Conservation (phyloP, 2,113 vertebrate genomes). For the Oenanthe oenanthe region DNA sequence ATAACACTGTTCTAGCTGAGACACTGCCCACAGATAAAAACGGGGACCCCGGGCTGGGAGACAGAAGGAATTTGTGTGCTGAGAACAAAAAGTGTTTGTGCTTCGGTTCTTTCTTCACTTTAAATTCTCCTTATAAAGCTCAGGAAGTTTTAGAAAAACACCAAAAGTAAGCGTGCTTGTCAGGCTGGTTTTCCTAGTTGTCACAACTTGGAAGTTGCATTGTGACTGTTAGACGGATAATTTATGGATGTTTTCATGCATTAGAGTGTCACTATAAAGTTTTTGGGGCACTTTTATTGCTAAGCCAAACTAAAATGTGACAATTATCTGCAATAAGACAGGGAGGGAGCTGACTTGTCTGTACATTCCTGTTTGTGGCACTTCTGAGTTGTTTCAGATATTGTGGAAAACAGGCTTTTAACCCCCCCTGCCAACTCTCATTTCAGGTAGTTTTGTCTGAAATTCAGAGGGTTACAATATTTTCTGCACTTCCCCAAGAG, state of each 20-base stretch:
- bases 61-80: slow-evolving; percentile 1
- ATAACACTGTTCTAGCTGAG: neutral
- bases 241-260: slow-evolving; percentile 48
- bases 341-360: neutral
- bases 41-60: neutral
- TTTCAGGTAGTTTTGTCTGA: neutral
- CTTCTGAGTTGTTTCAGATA: neutral
- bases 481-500: neutral
- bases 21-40: neutral
- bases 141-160: slow-evolving; percentile 48
- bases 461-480: neutral
- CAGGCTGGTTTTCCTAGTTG: slow-evolving; percentile 66
- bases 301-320: neutral
- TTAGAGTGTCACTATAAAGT: neutral
- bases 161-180: slow-evolving; percentile 26
- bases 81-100: slow-evolving; percentile 26
- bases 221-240: slow-evolving; percentile 23
- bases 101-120: slow-evolving; percentile 1
- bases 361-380: neutral
- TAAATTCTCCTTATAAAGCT: slow-evolving; percentile 39
- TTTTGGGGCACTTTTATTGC: neutral
- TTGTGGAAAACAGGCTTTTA: neutral
- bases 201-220: slow-evolving; percentile 22
- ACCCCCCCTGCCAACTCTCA: neutral
- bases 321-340: neutral